phyloP scores from a whole-genome alignment of 92 coral and sea anemone species.

The Micromussa lordhowensis region DNA sequence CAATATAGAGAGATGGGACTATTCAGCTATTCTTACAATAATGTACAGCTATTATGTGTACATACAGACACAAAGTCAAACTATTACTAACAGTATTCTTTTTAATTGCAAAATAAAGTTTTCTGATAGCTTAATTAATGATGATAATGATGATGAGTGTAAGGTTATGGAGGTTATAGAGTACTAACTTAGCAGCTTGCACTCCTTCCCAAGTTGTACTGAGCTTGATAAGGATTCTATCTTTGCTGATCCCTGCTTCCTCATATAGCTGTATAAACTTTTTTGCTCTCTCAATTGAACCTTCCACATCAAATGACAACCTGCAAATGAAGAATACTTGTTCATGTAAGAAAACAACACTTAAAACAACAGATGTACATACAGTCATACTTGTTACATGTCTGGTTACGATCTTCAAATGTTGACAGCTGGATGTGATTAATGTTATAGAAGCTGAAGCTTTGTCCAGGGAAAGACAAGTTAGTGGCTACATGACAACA shows the following conservation, averaged over 20 bases:
- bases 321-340: slow-evolving; percentile 31
- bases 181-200: slow-evolving; percentile 88
- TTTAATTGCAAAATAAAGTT: not conserved
- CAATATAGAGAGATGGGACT: too few species aligned
- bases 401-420: not conserved
- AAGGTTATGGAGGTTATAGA: too few species aligned
- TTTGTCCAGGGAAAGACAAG: not conserved
- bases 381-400: too few species aligned
- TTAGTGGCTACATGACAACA: too few species aligned
- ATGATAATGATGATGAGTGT: too few species aligned
- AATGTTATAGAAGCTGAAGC: not conserved
- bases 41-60: too few species aligned
- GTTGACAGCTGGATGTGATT: not conserved
- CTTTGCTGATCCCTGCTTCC: slow-evolving; percentile 83
- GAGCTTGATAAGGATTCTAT: slow-evolving; percentile 95
- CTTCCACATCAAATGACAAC: slow-evolving; percentile 94
- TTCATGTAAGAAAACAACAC: not conserved
- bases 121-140: not conserved
- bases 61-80: too few species aligned
- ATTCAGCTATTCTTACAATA: too few species aligned
- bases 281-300: slow-evolving; percentile 82
- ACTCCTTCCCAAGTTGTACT: slow-evolving; percentile 99
- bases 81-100: not conserved
- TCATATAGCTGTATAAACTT: slow-evolving; percentile 87
- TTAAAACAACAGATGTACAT: not conserved